phyloP scores from a whole-genome alignment of 2,888 invertebrate genomes.

The Disparrhopalites patrizii region DNA sequence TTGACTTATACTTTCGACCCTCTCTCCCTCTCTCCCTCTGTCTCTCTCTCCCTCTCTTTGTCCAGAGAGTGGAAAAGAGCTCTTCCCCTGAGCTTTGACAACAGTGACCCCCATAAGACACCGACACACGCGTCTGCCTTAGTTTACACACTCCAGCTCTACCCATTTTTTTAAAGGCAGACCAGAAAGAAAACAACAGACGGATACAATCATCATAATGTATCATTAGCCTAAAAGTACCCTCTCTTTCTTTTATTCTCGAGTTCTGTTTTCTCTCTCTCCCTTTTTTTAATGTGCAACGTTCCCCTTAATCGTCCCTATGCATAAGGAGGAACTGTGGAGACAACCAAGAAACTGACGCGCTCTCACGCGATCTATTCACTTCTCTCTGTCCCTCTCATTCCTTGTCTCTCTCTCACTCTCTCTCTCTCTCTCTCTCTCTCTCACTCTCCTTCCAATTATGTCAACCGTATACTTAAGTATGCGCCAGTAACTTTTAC shows the following conservation, averaged over 20 bases:
- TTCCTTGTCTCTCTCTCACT: too few relatives aligned
- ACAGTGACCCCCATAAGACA: conserved; percentile 6
- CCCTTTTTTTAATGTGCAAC: too few relatives aligned
- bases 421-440: too few relatives aligned
- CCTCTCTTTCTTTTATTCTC: background rate
- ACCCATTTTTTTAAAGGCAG: background rate
- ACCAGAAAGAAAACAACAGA: background rate
- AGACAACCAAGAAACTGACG: background rate
- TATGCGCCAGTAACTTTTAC: too few relatives aligned
- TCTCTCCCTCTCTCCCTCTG: background rate
- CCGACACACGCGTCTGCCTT: background rate
- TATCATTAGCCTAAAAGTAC: conserved; percentile 6
- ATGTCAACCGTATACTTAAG: too few relatives aligned
- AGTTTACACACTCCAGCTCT: too few relatives aligned
- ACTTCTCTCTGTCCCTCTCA: too few relatives aligned
- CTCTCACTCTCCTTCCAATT: too few relatives aligned
- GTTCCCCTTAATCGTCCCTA: background rate
- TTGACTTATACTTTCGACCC: background rate
- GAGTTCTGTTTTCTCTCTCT: too few relatives aligned
- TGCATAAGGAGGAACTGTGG: background rate
- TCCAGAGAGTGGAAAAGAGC: too few relatives aligned
- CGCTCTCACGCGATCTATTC: conserved; percentile 1
- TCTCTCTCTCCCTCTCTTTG: background rate
- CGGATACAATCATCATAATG: background rate
- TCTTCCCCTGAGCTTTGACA: too few relatives aligned